Base-by-base conservation (phyloP, 2,113 vertebrate species). In the Meriones unguiculatus region DNA sequence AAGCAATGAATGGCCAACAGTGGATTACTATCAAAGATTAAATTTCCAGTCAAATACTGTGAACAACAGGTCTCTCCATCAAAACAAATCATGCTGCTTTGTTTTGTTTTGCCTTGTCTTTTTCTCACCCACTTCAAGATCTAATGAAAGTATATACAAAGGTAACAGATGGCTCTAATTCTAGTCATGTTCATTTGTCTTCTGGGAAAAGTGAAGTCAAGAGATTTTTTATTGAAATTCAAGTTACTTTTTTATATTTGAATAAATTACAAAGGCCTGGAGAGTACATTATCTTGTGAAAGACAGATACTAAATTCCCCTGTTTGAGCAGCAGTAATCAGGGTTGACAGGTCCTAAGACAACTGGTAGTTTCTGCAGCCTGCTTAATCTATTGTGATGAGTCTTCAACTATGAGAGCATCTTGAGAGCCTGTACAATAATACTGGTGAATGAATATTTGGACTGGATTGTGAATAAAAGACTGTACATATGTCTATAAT, bases 291-390 rank as follows among this genome's bases (percentile, higher is more conserved):
- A 94, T 91, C 87, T 46, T 92, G 75, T 93, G 93, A 95, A 95
- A 98, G 97, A 81, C 28, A 94, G 65, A 86, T 10, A 54, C 93
- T 95, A 88, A 97, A 95, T 98, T 97, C 84, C 90, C 94, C 89
- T 92, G 35, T 96, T 94, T 98, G 86, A 89, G 69, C 81, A 95
- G 67, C 85, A 84, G 57, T 97, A 97, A 96, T 96, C 1, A 0
- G 84, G 54, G 87, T 62, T 97, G 97, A 97, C 96, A 97, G 94
- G 94, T 94, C 52, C 96, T 97, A 93, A 98, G 98, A 97, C n/a
- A 91, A 93, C 87, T 96, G 96, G 80, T 96, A 96, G 1, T 98
- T 98, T 92, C 64, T 93, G 14, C 75, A 90, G 70, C 67, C 86
- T 97, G 82, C 90, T 62, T 95, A 85, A 95, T 97, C 97, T 97